Evolutionary conservation across 2,888 invertebrate genomes (phyloP).

Genomic region (Seira ritae): DNA sequence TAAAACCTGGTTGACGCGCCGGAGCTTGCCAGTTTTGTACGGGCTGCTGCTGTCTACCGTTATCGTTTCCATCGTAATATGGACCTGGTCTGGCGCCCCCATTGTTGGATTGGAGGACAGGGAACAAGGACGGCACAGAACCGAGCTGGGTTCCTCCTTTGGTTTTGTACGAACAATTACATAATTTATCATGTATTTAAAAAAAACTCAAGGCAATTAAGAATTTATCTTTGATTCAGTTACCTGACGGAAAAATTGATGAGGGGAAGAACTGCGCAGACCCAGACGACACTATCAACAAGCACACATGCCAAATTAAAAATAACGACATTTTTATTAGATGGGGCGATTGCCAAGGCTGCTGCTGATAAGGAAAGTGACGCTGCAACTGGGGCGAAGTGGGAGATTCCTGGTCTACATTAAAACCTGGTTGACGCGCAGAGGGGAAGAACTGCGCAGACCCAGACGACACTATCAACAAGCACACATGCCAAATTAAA

Average conservation of each 20-base stretch:
- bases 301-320: too few relatives aligned
- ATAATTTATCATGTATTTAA: too few relatives aligned
- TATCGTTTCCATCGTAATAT: not conserved
- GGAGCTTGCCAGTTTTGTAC: not conserved
- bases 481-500: too few relatives aligned
- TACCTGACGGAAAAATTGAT: not conserved
- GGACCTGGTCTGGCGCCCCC: not conserved
- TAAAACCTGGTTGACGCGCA: not conserved
- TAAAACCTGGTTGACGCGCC: not conserved
- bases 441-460: not conserved
- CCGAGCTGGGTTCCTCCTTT: not conserved
- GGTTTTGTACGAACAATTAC: too few relatives aligned
- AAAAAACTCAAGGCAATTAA: too few relatives aligned
- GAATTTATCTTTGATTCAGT: too few relatives aligned
- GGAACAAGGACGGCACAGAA: not conserved
- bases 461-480: not conserved
- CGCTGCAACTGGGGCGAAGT: not conserved
- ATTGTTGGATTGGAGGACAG: not conserved
- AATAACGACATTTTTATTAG: too few relatives aligned
- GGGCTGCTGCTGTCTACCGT: not conserved
- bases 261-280: not conserved
- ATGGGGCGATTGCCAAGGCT: not conserved
- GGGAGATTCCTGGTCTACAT: not conserved
- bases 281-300: not conserved
- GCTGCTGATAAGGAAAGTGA: not conserved